phyloP scores from a whole-genome alignment of 2,888 invertebrate genomes.

The Sesia bembeciformis region DNA sequence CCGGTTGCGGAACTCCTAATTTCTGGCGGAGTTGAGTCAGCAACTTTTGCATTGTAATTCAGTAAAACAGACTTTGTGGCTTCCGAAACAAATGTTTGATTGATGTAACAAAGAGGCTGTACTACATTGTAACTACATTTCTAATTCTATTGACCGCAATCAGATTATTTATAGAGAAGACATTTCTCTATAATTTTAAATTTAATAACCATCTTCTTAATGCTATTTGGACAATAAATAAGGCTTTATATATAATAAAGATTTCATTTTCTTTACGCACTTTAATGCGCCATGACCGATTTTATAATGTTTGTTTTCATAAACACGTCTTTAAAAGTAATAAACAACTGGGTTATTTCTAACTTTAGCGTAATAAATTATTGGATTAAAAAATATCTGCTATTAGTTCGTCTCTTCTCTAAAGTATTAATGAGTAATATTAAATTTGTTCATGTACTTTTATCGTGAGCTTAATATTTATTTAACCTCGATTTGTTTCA shows the following conservation, averaged over 20 bases:
- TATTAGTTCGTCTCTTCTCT: too few species aligned
- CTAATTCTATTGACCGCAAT: conserved; percentile 4
- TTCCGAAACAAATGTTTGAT: not conserved
- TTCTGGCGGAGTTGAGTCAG: conserved; percentile 1
- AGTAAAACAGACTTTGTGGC: not conserved
- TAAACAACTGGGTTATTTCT: conserved; percentile 35
- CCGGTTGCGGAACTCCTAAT: conserved; percentile 6
- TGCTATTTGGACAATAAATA: conserved; percentile 39
- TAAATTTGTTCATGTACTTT: conserved; percentile 18
- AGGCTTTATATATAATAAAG: conserved; percentile 31
- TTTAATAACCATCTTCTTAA: conserved; percentile 26
- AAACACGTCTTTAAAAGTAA: conserved; percentile 34
- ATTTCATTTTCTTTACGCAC: conserved; percentile 30
- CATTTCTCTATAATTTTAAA: conserved; percentile 21
- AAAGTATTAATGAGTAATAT: conserved; percentile 8
- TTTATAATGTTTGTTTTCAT: conserved; percentile 31
- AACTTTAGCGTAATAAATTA: conserved; percentile 32
- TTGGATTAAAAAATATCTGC: conserved; percentile 30
- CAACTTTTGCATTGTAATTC: not conserved
- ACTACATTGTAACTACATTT: not conserved
- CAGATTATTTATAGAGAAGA: conserved; percentile 5
- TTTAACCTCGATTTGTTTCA: conserved; percentile 35
- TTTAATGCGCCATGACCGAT: conserved; percentile 35
- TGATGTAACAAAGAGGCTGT: not conserved
- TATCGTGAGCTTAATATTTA: conserved; percentile 29